Conservation (phyloP, 1,140 invertebrate genomes). For the Drosophila triauraria region DNA sequence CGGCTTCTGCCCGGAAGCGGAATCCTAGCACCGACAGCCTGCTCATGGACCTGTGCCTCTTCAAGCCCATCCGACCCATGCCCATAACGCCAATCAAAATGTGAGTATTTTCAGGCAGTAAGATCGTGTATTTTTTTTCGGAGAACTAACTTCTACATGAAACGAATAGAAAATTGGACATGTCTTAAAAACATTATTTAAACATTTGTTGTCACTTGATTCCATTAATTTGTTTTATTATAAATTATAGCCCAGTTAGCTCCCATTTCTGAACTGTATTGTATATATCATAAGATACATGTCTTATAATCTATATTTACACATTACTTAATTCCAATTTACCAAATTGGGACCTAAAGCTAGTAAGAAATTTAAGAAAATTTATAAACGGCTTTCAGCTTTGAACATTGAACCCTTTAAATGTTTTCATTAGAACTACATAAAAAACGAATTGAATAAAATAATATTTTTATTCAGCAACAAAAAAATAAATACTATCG, state of each 20-base stretch:
- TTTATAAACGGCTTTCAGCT: too few species aligned
- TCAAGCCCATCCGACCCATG: constrained; percentile 87
- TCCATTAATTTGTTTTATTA: background rate
- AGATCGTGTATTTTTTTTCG: too few species aligned
- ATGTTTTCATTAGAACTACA: background rate
- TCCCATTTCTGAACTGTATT: too few species aligned
- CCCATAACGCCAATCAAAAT: constrained; percentile 85
- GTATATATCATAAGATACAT: too few species aligned
- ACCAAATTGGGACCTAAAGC: too few species aligned
- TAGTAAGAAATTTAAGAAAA: too few species aligned
- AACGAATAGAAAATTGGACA: background rate
- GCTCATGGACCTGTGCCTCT: constrained; percentile 87
- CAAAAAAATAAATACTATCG: background rate
- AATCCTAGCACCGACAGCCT: constrained; percentile 87
- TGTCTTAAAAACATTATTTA: too few species aligned
- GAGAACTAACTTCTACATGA: background rate
- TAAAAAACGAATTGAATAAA: background rate
- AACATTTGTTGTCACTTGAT: background rate
- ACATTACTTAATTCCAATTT: too few species aligned
- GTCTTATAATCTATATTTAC: too few species aligned
- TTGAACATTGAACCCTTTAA: too few species aligned
- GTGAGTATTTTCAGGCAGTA: constrained; percentile 32
- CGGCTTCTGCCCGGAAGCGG: constrained; percentile 62
- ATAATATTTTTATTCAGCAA: too few species aligned
- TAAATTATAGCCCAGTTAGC: too few species aligned